Conservation (phyloP, 1,140 invertebrate species). For the Achroia grisella region DNA sequence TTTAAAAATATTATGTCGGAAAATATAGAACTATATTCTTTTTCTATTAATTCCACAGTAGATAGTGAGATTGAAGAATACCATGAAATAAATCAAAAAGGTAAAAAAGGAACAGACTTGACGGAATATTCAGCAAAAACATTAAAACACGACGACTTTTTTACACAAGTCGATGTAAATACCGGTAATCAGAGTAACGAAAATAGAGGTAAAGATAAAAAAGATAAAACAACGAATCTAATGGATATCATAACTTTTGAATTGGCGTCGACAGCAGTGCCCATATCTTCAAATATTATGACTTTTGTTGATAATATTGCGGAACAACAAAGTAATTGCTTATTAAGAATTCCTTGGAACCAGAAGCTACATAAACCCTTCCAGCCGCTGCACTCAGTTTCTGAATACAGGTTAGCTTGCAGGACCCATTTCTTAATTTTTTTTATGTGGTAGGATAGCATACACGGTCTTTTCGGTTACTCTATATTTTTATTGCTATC, state of each 20-base stretch:
- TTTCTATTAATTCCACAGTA: conserved; percentile 10
- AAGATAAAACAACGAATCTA: conserved; percentile 23
- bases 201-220: conserved; percentile 29
- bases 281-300: conserved; percentile 37
- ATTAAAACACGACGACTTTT: conserved; percentile 40
- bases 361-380: conserved; percentile 9
- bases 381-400: conserved; percentile 10
- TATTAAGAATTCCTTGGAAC: conserved; percentile 8
- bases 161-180: conserved; percentile 33
- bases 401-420: conserved; percentile 28
- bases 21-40: conserved; percentile 38
- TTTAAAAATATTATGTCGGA: conserved; percentile 23
- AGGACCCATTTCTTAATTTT: too few relatives aligned
- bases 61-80: conserved; percentile 47
- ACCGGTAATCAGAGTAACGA: conserved; percentile 17
- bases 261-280: conserved; percentile 18
- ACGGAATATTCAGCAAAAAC: conserved; percentile 6
- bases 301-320: conserved; percentile 13
- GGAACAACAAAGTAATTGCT: conserved; percentile 18
- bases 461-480: too few relatives aligned
- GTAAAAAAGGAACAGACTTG: conserved; percentile 1
- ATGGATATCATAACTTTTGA: conserved; percentile 46
- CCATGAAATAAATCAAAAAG: conserved; percentile 44
- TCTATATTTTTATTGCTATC: too few relatives aligned
- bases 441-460: too few relatives aligned